Conservation (phyloP, 2,888 invertebrate genomes). For the Bombyx huttoni region DNA sequence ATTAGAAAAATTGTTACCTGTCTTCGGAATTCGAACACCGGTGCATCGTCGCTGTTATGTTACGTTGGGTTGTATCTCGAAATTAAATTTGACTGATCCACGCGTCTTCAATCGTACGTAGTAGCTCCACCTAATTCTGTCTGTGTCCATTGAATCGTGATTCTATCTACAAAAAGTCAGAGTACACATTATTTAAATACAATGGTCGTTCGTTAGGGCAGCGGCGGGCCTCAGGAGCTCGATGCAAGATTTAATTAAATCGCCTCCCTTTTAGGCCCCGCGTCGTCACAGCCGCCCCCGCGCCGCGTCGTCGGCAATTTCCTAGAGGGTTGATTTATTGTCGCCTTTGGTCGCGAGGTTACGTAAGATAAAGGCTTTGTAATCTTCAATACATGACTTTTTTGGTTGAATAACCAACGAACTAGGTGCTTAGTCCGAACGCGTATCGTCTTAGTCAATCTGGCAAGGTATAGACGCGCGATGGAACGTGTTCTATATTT, state of each 20-base stretch:
- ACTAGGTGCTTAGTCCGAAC: too few relatives aligned
- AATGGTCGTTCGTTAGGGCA: constrained; percentile 68
- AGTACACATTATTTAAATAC: constrained; percentile 68
- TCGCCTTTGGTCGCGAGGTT: constrained; percentile 49
- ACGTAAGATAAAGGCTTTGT: constrained; percentile 54
- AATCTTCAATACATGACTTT: constrained; percentile 7
- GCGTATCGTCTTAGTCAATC: too few relatives aligned
- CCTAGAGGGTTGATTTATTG: constrained; percentile 72
- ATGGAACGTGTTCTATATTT: too few relatives aligned
- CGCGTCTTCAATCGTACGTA: constrained; percentile 1
- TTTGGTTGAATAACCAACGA: not conserved
- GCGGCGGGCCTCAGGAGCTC: constrained; percentile 69
- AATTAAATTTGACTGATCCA: not conserved
- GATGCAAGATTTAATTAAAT: constrained; percentile 76
- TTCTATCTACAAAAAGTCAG: constrained; percentile 53
- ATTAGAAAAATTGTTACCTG: too few relatives aligned
- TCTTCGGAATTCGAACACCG: too few relatives aligned
- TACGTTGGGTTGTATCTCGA: not conserved
- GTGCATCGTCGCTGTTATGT: too few relatives aligned
- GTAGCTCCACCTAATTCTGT: constrained; percentile 22
- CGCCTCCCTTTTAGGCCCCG: constrained; percentile 33
- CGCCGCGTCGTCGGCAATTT: constrained; percentile 55
- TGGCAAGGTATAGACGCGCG: too few relatives aligned
- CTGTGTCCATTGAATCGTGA: constrained; percentile 22
- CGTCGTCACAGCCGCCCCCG: constrained; percentile 15